Percentiles rank a stretch among this genome's conserved stretches.
These are phyloP conservation scores for Mus caroli DNA, from an alignment of 2,797 vertebrate species.

Conservation along the genomic window DNA sequence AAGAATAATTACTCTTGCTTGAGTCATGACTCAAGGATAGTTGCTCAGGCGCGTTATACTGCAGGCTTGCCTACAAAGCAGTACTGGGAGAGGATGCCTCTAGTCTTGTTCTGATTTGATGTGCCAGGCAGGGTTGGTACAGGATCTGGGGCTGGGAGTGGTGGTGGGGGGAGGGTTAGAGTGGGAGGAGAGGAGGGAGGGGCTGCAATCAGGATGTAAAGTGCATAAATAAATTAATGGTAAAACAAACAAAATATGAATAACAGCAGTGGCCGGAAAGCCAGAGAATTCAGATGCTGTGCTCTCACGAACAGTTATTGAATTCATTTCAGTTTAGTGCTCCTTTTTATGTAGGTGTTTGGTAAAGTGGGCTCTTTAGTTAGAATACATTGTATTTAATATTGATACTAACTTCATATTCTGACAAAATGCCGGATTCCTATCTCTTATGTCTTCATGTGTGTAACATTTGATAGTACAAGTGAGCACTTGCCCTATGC, in stretches of 20 bases:
- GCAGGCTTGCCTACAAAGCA: neutral
- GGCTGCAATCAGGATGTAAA: neutral
- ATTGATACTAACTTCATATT: conserved; percentile 47
- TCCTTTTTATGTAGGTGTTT: neutral
- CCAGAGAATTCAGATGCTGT: conserved; percentile 16
- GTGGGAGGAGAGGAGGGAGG: neutral
- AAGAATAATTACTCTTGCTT: neutral
- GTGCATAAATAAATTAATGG: neutral
- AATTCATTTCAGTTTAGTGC: neutral
- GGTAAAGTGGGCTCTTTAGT: neutral
- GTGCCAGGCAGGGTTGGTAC: neutral
- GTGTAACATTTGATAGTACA: conserved; percentile 41
- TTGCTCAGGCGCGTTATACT: neutral
- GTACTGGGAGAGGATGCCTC: neutral
- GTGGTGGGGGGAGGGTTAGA: neutral
- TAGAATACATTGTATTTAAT: conserved; percentile 42
- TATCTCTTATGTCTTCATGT: neutral
- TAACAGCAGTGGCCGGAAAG: neutral
- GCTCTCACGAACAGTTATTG: neutral
- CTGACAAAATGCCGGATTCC: neutral
- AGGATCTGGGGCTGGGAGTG: neutral
- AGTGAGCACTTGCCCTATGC: neutral
- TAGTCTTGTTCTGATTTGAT: neutral
- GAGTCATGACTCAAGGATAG: neutral
- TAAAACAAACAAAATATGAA: neutral